A percentile compares a stretch with the other conserved stretches of the same genome.
Evolutionary conservation across 1,140 invertebrate species (phyloP).

Genomic region (Drosophila pectinifera): DNA sequence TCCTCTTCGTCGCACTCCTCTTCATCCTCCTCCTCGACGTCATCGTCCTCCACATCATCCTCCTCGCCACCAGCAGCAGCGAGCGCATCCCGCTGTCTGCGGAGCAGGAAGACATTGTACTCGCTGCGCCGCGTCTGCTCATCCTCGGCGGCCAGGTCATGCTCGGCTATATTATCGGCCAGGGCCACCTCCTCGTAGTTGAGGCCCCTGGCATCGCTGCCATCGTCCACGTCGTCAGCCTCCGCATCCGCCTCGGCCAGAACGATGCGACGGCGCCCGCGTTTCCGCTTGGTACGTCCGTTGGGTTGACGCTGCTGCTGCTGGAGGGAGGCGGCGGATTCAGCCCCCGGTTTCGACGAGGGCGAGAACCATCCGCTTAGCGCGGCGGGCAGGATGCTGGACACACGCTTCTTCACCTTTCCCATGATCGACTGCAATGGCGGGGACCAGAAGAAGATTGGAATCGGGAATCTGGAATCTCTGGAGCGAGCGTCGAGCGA

Average conservation of each 20-base stretch:
- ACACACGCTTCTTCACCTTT: conserved; percentile 70
- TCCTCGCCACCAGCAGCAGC: conserved; percentile 6
- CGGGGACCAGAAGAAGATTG: neutral
- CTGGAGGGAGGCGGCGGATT: neutral
- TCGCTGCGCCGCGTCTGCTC: conserved; percentile 67
- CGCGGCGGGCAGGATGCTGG: conserved; percentile 69
- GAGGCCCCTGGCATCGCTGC: conserved; percentile 44
- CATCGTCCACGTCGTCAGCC: conserved; percentile 67
- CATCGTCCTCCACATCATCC: conserved; percentile 21
- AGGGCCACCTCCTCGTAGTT: conserved; percentile 70
- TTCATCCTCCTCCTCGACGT: conserved; percentile 42
- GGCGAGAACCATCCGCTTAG: conserved; percentile 79
- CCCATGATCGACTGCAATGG: conserved; percentile 74
- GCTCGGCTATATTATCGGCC: conserved; percentile 74
- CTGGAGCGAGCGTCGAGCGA: neutral
- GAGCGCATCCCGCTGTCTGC: conserved; percentile 28
- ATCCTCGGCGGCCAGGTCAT: conserved; percentile 68
- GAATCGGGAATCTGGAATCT: neutral
- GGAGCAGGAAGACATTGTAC: conserved; percentile 58
- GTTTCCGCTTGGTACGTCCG: conserved; percentile 44
- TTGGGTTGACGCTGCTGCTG: conserved; percentile 40
- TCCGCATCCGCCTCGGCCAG: conserved; percentile 55
- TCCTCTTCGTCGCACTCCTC: conserved; percentile 56
- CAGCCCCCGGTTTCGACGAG: conserved; percentile 16
- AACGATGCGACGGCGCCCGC: conserved; percentile 67